Evolutionary conservation across 1,140 invertebrate genomes (phyloP).

Genomic region (Geopemphigus sp.): DNA sequence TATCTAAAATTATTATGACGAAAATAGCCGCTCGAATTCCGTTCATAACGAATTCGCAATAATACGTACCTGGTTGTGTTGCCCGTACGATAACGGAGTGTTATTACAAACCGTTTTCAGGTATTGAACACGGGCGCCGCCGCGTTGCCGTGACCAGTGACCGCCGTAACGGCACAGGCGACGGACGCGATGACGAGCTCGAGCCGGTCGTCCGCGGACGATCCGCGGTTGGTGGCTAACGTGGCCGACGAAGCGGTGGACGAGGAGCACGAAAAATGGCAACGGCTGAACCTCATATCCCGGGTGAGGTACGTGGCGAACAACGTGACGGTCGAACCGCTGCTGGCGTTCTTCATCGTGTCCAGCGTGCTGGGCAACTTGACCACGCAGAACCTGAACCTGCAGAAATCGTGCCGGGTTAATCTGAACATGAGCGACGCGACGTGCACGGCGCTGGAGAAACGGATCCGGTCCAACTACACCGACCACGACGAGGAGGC

Average conservation of each 20-base stretch:
- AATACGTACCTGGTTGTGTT: too few relatives aligned
- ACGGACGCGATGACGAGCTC: too few relatives aligned
- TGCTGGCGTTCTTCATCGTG: conserved; percentile 77
- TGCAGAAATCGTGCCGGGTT: conserved; percentile 80
- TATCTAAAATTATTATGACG: too few relatives aligned
- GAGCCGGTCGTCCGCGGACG: too few relatives aligned
- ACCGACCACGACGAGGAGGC: conserved; percentile 67
- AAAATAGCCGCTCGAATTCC: too few relatives aligned
- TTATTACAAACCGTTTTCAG: too few relatives aligned
- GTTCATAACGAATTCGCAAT: too few relatives aligned
- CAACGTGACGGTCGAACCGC: conserved; percentile 76
- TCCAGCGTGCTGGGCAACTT: conserved; percentile 71
- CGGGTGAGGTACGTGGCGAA: conserved; percentile 56
- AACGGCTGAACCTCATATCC: background rate
- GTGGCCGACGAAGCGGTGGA: conserved; percentile 11
- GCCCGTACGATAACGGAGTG: too few relatives aligned
- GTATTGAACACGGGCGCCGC: too few relatives aligned
- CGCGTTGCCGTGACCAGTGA: too few relatives aligned
- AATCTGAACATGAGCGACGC: conserved; percentile 71
- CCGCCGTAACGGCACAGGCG: too few relatives aligned
- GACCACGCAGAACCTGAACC: conserved; percentile 76
- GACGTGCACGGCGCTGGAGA: conserved; percentile 70
- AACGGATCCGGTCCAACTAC: conserved; percentile 67
- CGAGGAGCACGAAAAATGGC: conserved; percentile 36
- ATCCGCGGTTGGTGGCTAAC: too few relatives aligned